Evolutionary conservation across 2,888 invertebrate genomes (phyloP).

Genomic region (Cylindroiulus punctatus): DNA sequence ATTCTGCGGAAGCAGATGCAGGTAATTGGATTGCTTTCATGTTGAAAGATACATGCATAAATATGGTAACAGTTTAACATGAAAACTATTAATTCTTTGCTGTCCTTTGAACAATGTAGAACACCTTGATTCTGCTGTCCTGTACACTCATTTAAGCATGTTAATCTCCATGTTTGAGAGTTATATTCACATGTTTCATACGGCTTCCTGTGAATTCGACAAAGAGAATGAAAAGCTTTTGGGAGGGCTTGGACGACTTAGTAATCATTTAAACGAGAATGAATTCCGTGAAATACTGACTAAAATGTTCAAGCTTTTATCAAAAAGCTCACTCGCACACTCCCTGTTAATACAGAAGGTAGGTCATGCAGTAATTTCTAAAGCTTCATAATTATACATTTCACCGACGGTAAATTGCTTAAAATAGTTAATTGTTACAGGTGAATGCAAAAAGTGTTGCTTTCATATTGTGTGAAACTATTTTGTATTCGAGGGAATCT

Average conservation of each 20-base stretch:
- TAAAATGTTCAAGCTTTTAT: not conserved
- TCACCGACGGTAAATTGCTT: not conserved
- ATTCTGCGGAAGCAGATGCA: not conserved
- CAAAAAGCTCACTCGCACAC: not conserved
- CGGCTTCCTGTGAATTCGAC: not conserved
- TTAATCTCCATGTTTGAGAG: not conserved
- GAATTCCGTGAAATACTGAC: not conserved
- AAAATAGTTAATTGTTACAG: not conserved
- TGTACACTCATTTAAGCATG: not conserved
- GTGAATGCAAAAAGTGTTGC: conserved; percentile 10
- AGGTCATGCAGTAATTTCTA: not conserved
- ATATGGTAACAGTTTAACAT: not conserved
- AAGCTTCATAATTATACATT: not conserved
- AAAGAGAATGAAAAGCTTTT: not conserved
- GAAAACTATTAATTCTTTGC: not conserved
- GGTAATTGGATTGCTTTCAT: not conserved
- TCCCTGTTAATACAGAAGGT: not conserved
- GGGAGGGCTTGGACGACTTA: not conserved
- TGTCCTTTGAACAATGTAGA: not conserved
- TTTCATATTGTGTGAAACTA: not conserved
- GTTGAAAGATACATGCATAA: not conserved
- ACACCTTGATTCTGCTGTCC: not conserved
- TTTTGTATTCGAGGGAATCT: not conserved
- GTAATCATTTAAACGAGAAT: not conserved
- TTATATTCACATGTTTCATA: not conserved